Percentiles rank a stretch among this genome's conserved stretches.
phyloP scores from a whole-genome alignment of 1,140 invertebrate genomes.

The Pararge aegeria region DNA sequence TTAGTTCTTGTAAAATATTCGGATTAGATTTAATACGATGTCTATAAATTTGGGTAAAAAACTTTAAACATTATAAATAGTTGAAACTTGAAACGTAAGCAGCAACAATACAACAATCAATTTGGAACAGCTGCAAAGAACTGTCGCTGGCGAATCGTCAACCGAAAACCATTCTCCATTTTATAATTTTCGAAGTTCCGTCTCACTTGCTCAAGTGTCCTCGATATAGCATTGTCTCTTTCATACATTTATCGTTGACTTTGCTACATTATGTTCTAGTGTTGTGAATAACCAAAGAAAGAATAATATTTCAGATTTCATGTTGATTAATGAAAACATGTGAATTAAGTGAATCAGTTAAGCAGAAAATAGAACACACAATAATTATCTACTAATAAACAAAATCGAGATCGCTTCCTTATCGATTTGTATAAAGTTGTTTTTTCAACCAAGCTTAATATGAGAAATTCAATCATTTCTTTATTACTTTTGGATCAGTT shows the following conservation, averaged over 20 bases:
- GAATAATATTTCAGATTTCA: too few species aligned
- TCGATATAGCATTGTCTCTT: neutral
- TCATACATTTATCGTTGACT: conserved; percentile 1
- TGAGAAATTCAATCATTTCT: too few species aligned
- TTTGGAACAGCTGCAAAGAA: conserved; percentile 63
- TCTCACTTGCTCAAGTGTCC: conserved; percentile 31
- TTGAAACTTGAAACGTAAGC: conserved; percentile 11
- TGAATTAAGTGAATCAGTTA: too few species aligned
- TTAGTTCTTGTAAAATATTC: conserved; percentile 26
- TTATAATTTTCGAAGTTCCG: conserved; percentile 35
- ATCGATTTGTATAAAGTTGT: too few species aligned
- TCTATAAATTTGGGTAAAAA: conserved; percentile 23
- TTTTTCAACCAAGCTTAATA: too few species aligned
- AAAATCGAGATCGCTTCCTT: too few species aligned
- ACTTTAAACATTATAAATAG: conserved; percentile 31
- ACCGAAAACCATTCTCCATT: conserved; percentile 44
- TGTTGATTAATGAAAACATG: neutral
- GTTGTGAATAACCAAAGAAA: conserved; percentile 1
- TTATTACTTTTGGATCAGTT: too few species aligned
- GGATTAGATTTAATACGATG: conserved; percentile 13
- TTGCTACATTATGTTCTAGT: conserved; percentile 20
- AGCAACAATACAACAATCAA: conserved; percentile 41
- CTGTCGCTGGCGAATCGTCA: conserved; percentile 47
- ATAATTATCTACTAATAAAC: too few species aligned
- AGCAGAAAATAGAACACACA: too few species aligned